phyloP scores from a whole-genome alignment of 2,797 vertebrate genomes.

The Bufotes viridis region DNA sequence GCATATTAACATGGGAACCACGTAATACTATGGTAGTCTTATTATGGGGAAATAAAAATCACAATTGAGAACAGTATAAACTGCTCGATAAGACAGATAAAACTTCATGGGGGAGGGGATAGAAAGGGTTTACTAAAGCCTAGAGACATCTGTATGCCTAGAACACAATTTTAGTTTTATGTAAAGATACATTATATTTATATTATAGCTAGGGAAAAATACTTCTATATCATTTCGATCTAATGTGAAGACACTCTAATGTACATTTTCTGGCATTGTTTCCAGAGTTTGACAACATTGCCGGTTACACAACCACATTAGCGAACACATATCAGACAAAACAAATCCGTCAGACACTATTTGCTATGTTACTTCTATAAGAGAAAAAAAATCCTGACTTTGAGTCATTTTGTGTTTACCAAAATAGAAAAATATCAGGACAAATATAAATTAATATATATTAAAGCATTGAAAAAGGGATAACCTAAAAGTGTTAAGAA shows the following conservation, averaged over 20 bases:
- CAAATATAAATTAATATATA: constrained; percentile 99
- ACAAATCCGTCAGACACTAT: constrained; percentile 85
- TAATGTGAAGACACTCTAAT: constrained; percentile 82
- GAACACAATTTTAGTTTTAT: constrained; percentile 72
- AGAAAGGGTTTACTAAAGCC: constrained; percentile 83
- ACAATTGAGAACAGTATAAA: constrained; percentile 89
- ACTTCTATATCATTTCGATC: constrained; percentile 81
- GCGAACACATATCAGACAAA: constrained; percentile 75
- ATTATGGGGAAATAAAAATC: constrained; percentile 88
- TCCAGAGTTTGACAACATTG: constrained; percentile 79
- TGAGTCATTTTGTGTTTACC: constrained; percentile 74
- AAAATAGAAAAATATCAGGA: constrained; percentile 97
- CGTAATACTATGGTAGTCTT: constrained; percentile 94
- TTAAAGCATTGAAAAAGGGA: constrained; percentile 95
- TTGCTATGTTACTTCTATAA: constrained; percentile 95
- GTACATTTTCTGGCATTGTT: constrained; percentile 83
- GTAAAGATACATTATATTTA: constrained; percentile 75
- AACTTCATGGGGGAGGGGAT: constrained; percentile 68
- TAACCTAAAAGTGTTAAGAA: constrained; percentile 92
- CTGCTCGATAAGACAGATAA: constrained; percentile 85
- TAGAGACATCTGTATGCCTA: constrained; percentile 71
- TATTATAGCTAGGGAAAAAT: constrained; percentile 78
- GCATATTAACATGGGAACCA: constrained; percentile 92
- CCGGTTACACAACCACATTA: constrained; percentile 83
- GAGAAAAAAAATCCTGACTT: constrained; percentile 77